Evolutionary conservation across 1,140 invertebrate genomes (phyloP).

Genomic region (Drosophila nikananu): DNA sequence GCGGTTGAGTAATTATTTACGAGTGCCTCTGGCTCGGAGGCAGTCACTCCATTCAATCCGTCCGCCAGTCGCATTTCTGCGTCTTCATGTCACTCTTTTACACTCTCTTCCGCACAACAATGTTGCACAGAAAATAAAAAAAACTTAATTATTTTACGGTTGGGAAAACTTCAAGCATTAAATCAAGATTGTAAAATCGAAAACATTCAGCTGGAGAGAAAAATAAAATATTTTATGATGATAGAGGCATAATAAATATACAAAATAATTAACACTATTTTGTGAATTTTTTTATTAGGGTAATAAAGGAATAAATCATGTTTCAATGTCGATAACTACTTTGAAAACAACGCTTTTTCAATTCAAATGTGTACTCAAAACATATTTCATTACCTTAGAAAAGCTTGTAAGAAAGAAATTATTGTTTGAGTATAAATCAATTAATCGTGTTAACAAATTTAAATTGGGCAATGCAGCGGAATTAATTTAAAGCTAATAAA

Average conservation of each 20-base stretch:
- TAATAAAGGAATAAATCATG: not conserved
- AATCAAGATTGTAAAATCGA: constrained; percentile 7
- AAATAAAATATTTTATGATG: constrained; percentile 3
- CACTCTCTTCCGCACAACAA: constrained; percentile 25
- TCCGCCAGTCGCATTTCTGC: constrained; percentile 46
- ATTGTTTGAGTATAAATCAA: constrained; percentile 5
- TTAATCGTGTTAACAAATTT: not conserved
- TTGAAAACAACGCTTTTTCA: not conserved
- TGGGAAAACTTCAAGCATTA: constrained; percentile 4
- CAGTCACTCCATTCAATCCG: constrained; percentile 35
- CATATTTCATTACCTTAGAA: not conserved
- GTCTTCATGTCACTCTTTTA: constrained; percentile 18
- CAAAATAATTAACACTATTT: constrained; percentile 4
- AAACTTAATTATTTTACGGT: constrained; percentile 11
- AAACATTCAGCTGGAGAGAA: not conserved
- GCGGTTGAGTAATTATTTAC: constrained; percentile 60
- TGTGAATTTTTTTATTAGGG: not conserved
- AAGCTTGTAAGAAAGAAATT: not conserved
- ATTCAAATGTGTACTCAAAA: not conserved
- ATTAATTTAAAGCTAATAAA: constrained; percentile 21
- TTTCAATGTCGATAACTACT: not conserved
- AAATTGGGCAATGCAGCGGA: not conserved
- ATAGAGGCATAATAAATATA: not conserved
- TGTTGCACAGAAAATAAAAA: constrained; percentile 26
- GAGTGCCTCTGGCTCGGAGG: constrained; percentile 53